Evolutionary conservation across 2,797 vertebrate genomes (phyloP).

Genomic region (Anguilla megastoma): DNA sequence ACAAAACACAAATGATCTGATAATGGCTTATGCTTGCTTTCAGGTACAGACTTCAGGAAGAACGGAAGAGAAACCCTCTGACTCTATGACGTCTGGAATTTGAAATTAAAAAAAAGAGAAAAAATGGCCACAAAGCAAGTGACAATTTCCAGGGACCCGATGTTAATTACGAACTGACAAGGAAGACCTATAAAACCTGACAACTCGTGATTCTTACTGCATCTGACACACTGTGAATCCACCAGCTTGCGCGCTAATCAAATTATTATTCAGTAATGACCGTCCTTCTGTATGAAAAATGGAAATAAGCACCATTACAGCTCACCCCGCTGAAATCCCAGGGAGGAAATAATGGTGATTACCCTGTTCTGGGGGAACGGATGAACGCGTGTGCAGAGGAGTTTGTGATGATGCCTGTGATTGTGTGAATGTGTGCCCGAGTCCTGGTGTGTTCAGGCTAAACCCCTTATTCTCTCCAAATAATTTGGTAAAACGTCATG

Average conservation of each 20-base stretch:
- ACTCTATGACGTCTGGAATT: neutral
- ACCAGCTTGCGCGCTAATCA: neutral
- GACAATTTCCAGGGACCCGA: neutral
- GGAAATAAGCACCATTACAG: neutral
- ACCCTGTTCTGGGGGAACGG: neutral
- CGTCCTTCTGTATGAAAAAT: constrained; percentile 12
- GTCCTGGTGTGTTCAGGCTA: neutral
- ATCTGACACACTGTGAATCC: neutral
- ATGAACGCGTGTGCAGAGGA: neutral
- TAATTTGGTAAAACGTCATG: neutral
- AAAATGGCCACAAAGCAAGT: neutral
- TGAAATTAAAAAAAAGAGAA: neutral
- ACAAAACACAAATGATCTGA: neutral
- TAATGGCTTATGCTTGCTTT: neutral
- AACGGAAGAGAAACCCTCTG: neutral
- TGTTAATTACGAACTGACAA: neutral
- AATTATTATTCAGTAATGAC: constrained; percentile 13
- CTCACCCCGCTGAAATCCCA: neutral
- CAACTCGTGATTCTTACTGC: neutral
- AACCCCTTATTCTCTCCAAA: neutral
- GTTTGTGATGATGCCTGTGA: neutral
- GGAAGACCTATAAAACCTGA: neutral
- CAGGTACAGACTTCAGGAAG: neutral
- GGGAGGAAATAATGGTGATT: neutral
- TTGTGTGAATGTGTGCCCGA: neutral